Evolutionary conservation across 2,113 vertebrate species (phyloP).

Genomic region (Bothrops jararaca): DNA sequence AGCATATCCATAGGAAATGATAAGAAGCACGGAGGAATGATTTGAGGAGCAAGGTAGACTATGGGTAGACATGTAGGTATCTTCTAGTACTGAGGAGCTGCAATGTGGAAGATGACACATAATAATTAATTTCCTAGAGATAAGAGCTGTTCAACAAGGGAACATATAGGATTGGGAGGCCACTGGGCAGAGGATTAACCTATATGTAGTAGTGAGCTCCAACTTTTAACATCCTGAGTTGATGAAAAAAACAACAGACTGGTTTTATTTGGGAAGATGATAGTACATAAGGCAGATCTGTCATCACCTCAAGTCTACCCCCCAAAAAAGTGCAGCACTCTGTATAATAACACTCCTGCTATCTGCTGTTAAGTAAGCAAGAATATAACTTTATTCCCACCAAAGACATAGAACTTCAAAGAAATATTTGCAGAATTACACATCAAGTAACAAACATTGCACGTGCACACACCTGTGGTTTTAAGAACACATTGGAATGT

Average conservation of each 20-base stretch:
- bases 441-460: neutral
- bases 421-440: neutral
- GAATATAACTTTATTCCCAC: neutral
- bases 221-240: neutral
- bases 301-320: neutral
- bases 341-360: neutral
- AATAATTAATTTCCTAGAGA: neutral
- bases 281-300: neutral
- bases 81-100: neutral
- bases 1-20: neutral
- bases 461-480: neutral
- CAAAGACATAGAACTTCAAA: neutral
- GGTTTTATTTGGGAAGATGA: neutral
- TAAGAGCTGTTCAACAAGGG: neutral
- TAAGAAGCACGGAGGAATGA: neutral
- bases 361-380: neutral
- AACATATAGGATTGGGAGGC: neutral
- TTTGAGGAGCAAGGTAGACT: neutral
- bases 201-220: neutral
- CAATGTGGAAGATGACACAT: neutral
- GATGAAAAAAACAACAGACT: neutral
- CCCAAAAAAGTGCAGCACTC: neutral
- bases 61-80: neutral
- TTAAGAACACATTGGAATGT: neutral
- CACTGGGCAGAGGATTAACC: neutral